Evolutionary conservation across 2,113 vertebrate genomes (phyloP), one percentile per base, ranked within the genome.

Genomic region (Vanacampus margaritifer): DNA sequence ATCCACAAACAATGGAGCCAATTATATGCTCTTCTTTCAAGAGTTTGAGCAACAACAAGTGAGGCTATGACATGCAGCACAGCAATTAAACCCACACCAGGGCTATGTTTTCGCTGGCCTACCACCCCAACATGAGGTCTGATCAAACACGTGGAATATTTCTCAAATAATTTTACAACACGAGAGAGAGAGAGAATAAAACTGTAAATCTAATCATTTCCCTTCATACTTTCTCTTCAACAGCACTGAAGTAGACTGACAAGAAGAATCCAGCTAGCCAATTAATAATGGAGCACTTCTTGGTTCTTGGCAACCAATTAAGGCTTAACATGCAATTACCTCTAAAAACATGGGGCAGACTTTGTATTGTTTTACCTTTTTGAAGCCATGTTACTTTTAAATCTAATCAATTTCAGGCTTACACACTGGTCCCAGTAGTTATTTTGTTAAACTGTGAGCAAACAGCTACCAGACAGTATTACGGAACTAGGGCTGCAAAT

Each of bases 1-100:
- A 88, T 88, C 76, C 67, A 76, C 79, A 85, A 86, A 87, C 76
- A 85, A 67, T 69, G 79, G 68, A 84, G 82, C 81, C 88, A 88
- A 87, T 90, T 89, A 88, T 67, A 73, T 80, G 65, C 68, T 76
- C 77, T 74, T 85, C 86, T 80, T 82, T 73, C 68, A 72, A 73
- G 75, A 80, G 80, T 81, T 74, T 67, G 71, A 81, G 67, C 75
- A 72, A 79, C 80, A 81, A 79, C 75, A 86, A 83, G 81, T 67
- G 72, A 76, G 64, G 74, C 76, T 73, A 82, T 73, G 78, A 78
- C 80, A 81, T 81, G 75, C 64, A 79, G 77, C 67, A 64, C 76
- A 73, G 78, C 82, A 85, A 87, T 89, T 89, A 89, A 89, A 86
- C 82, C 79, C 81, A 84, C 75, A 82, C 80, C 64, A 81, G 78